Evolutionary conservation across 2,113 vertebrate genomes (phyloP).

Genomic region (Carassius carassius): DNA sequence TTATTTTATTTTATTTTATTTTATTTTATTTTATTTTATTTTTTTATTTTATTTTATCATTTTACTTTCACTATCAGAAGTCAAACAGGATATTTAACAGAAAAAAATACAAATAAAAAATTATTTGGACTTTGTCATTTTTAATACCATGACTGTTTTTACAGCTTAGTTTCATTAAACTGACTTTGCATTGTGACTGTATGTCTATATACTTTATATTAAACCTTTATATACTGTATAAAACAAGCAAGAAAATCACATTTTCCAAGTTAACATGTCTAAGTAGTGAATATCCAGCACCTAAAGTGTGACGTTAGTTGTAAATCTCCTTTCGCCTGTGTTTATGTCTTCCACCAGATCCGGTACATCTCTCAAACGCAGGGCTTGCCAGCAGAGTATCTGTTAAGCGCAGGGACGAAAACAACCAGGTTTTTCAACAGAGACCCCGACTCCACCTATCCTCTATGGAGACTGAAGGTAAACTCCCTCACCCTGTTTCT

Average conservation of each 20-base stretch:
- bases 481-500: slow-evolving; percentile 37
- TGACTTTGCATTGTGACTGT: neutral
- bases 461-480: slow-evolving; percentile 98
- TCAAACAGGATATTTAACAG: neutral
- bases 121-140: neutral
- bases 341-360: slow-evolving; percentile 78
- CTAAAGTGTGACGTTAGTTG: neutral
- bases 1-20: neutral
- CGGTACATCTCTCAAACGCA: slow-evolving; percentile 99
- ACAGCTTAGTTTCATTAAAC: neutral
- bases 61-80: neutral
- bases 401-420: slow-evolving; percentile 97
- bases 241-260: neutral
- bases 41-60: neutral
- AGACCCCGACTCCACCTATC: slow-evolving; percentile 94
- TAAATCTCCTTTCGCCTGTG: slow-evolving; percentile 19
- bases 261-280: neutral
- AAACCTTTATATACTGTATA: neutral
- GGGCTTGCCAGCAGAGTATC: slow-evolving; percentile 96
- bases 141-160: neutral
- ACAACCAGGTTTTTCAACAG: slow-evolving; percentile 99
- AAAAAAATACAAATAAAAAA: too few relatives aligned
- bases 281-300: neutral
- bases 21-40: neutral
- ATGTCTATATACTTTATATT: neutral